Evolutionary conservation across 2,113 vertebrate genomes (phyloP), one percentile per base, ranked within the genome.

Genomic region (Tachysurus vachellii): DNA sequence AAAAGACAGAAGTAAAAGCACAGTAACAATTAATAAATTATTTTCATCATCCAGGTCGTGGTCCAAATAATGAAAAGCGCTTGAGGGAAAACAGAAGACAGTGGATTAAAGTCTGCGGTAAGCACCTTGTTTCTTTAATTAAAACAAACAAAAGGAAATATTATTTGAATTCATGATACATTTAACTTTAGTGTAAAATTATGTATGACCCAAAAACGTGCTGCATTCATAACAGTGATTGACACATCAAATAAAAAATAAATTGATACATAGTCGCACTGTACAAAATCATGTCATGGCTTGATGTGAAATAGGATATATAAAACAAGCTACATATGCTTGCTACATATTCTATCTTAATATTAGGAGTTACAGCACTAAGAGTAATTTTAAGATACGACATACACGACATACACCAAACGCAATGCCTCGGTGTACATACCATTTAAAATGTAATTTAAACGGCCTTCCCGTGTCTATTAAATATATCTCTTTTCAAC

Each of bases 31-130:
- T 21, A 79, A 26, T 26, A n/a, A 85, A 82, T 90, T 79, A 53
- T 88, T 89, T 91, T 88, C 83, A 88, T 92, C 70, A 92, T 93
- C 17, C 91, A 96, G 95, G 94, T 94, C 92, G 84, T 90, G 89
- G 88, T 91, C 89, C 85, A 84, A 92, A 94, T 91, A 86, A 93
- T 93, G 93, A 94, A 92, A 93, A 92, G 90, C 90, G 91, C 86
- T 91, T 95, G 91, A 95, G 89, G 88, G 89, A 84, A 82, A 87
- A 92, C 50, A 93, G 87, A 88, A 91, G 89, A 92, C 71, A 93
- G 89, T 91, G 88, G 92, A 90, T 86, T 90, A 90, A 91, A 92
- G 64, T 92, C 92, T 92, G 91, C 85, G 94, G 95, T 96, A 94
- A 95, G 95, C 93, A 93, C 90, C 50, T 84, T 83, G 88, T 84